Percentiles rank a stretch among this genome's conserved stretches.
phyloP scores from a whole-genome alignment of 37 sponge, comb jelly and placozoan genomes.

The Haliclona indistincta region DNA sequence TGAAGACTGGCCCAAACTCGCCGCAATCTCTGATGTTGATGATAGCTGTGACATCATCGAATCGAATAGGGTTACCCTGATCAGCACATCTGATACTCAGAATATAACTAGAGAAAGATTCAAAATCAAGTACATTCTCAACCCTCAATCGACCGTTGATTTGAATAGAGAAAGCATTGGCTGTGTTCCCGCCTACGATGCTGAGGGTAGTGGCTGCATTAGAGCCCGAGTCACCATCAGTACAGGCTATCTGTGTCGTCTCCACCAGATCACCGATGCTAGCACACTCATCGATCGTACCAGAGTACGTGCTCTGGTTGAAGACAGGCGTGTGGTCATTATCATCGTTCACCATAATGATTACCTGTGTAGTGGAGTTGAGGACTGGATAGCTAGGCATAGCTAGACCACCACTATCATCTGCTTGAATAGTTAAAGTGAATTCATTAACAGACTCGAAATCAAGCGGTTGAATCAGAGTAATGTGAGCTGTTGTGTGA shows the following conservation, averaged over 20 bases:
- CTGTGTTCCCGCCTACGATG: conserved; percentile 11
- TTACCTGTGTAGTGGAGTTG: conserved; percentile 22
- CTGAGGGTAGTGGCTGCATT: conserved; percentile 37
- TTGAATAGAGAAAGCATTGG: conserved; percentile 22
- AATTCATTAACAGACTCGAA: conserved; percentile 30
- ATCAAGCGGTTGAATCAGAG: conserved; percentile 42
- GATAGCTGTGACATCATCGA: conserved; percentile 19
- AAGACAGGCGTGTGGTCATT: conserved; percentile 58
- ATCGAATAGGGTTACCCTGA: conserved; percentile 11
- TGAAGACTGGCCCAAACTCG: conserved; percentile 48
- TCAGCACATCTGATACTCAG: conserved; percentile 44
- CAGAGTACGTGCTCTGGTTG: conserved; percentile 11
- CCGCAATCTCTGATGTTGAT: conserved; percentile 52
- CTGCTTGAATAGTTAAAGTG: conserved; percentile 21
- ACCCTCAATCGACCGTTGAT: conserved; percentile 20
- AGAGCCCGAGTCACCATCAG: conserved; percentile 47
- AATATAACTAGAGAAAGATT: conserved; percentile 19
- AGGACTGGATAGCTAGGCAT: conserved; percentile 28
- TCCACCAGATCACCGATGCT: conserved; percentile 8
- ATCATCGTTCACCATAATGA: conserved; percentile 18
- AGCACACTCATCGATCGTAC: conserved; percentile 23
- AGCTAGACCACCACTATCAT: conserved; percentile 34
- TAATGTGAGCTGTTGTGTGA: conserved; percentile 35
- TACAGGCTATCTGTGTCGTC: conserved; percentile 19
- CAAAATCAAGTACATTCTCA: conserved; percentile 11